Conservation (phyloP, 1,140 invertebrate genomes). For the Heliothis subflexa region DNA sequence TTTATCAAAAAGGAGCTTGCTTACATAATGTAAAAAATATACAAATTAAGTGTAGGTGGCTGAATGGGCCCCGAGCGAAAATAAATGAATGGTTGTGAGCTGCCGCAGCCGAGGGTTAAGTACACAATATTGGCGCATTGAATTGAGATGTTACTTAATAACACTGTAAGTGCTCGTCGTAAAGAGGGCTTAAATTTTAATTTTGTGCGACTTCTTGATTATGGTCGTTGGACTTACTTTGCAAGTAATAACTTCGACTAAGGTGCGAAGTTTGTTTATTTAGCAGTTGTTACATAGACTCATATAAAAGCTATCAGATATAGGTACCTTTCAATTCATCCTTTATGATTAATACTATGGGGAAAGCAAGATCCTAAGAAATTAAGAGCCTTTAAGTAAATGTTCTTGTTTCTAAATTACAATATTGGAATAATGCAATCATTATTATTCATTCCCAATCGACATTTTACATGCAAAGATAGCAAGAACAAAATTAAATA, state of each 20-base stretch:
- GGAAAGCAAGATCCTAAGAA: too few species aligned
- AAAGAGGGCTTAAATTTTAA: constrained; percentile 24
- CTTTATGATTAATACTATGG: too few species aligned
- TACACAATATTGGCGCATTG: constrained; percentile 64
- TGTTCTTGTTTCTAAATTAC: background rate
- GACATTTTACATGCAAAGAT: too few species aligned
- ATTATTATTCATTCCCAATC: background rate
- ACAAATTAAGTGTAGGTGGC: constrained; percentile 80
- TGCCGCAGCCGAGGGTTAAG: constrained; percentile 68
- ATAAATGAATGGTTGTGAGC: constrained; percentile 64
- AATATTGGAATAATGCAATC: background rate
- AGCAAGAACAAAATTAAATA: too few species aligned
- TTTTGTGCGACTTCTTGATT: constrained; percentile 19
- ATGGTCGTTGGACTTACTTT: constrained; percentile 27
- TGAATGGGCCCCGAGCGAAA: constrained; percentile 68
- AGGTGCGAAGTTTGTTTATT: background rate
- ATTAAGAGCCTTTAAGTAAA: too few species aligned
- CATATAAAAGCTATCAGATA: too few species aligned
- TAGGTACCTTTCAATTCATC: too few species aligned
- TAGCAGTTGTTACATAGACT: background rate
- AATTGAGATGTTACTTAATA: constrained; percentile 68
- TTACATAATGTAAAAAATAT: constrained; percentile 79
- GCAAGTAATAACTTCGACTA: background rate
- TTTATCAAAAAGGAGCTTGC: constrained; percentile 76
- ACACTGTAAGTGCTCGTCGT: constrained; percentile 43